Conservation (phyloP, 2,113 vertebrate genomes). For the Donacobius atricapilla region DNA sequence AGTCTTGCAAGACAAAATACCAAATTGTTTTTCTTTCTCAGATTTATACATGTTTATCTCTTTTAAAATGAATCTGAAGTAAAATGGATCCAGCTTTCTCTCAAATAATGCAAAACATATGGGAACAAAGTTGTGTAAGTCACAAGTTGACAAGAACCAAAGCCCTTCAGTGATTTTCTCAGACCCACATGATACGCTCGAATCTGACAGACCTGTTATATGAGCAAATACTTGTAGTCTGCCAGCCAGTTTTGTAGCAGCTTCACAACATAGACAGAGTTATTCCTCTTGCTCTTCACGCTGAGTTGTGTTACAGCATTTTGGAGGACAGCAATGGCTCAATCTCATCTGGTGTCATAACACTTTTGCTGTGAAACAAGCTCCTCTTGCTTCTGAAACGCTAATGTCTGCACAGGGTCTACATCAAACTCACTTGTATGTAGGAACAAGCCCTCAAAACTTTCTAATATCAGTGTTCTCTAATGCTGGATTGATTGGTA, state of each 20-base stretch:
- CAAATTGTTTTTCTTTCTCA: conserved; percentile 54
- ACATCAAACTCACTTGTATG: background rate
- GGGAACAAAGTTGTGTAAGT: conserved; percentile 40
- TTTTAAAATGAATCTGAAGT: conserved; percentile 44
- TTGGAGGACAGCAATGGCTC: background rate
- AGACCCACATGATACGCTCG: conserved; percentile 32
- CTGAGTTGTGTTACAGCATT: background rate
- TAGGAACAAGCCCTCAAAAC: background rate
- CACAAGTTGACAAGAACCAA: conserved; percentile 59
- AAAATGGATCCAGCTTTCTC: conserved; percentile 62
- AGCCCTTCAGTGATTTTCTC: conserved; percentile 27
- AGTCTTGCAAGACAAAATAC: conserved; percentile 46
- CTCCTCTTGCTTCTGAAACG: background rate
- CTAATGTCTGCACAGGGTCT: background rate
- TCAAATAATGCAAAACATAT: conserved; percentile 64
- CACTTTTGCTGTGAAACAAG: background rate
- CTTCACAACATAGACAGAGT: background rate
- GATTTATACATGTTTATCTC: conserved; percentile 55
- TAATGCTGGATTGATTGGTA: background rate
- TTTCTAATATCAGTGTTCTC: background rate
- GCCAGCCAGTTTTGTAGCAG: background rate
- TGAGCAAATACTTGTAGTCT: background rate
- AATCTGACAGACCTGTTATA: conserved; percentile 28
- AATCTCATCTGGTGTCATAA: background rate
- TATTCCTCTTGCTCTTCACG: background rate